A percentile compares a stretch with the other conserved stretches of the same genome.
phyloP scores from a whole-genome alignment of 1,140 invertebrate species.

The Dolichoris vasculosae region DNA sequence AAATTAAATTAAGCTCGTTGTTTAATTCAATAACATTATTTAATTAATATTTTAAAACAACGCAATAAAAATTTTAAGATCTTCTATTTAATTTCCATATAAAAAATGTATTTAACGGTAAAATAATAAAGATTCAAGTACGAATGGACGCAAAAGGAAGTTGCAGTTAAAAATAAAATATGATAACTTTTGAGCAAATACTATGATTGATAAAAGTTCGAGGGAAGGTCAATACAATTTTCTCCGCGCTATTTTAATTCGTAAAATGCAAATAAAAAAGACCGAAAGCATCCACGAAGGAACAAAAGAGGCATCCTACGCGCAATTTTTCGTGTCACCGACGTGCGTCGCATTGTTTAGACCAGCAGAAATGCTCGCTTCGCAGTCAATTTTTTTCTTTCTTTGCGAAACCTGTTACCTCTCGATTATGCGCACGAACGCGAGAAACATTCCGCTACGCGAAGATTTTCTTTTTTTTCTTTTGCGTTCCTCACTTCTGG shows the following conservation, averaged over 20 bases:
- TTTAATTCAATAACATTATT: conserved; percentile 1
- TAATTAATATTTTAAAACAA: conserved; percentile 19
- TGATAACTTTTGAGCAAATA: not conserved
- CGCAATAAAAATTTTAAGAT: not conserved
- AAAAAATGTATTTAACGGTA: not conserved
- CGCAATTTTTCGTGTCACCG: conserved; percentile 25
- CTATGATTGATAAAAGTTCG: not conserved
- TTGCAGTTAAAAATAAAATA: no score
- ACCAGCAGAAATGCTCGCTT: not conserved
- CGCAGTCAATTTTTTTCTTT: not conserved
- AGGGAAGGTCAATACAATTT: conserved; percentile 11
- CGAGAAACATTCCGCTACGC: not conserved
- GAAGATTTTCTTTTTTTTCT: not conserved
- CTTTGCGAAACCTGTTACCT: conserved; percentile 20
- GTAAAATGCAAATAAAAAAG: not conserved
- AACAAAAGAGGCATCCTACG: not conserved
- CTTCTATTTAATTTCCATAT: conserved; percentile 15
- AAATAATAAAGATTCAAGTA: not conserved
- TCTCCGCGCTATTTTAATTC: not conserved
- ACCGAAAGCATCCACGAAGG: not conserved
- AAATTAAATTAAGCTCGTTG: not conserved
- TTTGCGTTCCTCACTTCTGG: not conserved
- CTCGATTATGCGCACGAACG: conserved; percentile 10
- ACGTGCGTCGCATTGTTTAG: conserved; percentile 30
- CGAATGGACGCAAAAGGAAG: no score